Base-by-base conservation (phyloP, 2,797 vertebrate species). In the Sebastes steindachneri region DNA sequence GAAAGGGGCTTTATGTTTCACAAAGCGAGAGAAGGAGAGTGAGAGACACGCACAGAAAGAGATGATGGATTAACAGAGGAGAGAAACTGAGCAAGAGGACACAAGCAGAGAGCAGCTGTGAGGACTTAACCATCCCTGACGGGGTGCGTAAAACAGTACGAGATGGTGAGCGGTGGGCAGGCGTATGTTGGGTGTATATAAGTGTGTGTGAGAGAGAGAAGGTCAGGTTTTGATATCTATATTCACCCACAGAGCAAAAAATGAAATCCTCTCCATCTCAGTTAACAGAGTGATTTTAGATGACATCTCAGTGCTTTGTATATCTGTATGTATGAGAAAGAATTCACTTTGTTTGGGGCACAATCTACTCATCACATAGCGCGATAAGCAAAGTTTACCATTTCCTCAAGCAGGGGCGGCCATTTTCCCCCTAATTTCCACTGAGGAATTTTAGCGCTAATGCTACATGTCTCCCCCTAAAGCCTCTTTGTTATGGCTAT, bases 401-500 rank as follows among this genome's bases (percentile, higher is more conserved):
- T 95, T 94, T 94, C 79, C 83, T 94, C 71, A 88, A 92, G 88
- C 77, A 79, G 83, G 68, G 68, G 55, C 5, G 7, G 28, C 83
- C 77, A 86, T 87, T 89, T 81, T 75, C 70, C 72, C 77, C 81
- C 41, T 75, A 85, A 91, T 87, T 92, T 92, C 74, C 87, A 92
- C 76, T 35, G 74, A 87, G 87, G 86, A 88, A 92, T 94, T 90
- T 86, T 76, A 73, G 75, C 68, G 15, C 86, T 92, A 94, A 93
- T 90, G 90, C 93, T 85, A 79, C 75, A 78, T 59, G 89, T 93
- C 88, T 92, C 93, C 86, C 85, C 76, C 83, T 86, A 88, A 92
- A 91, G 86, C 88, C 86, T 90, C 89, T 92, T 92, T 95, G 95
- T 96, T 94, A 92, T 93, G 92, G 90, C 91, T 95, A 81, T 91